Evolutionary conservation across 1,140 invertebrate genomes (phyloP).

Genomic region (Drosophila littoralis): DNA sequence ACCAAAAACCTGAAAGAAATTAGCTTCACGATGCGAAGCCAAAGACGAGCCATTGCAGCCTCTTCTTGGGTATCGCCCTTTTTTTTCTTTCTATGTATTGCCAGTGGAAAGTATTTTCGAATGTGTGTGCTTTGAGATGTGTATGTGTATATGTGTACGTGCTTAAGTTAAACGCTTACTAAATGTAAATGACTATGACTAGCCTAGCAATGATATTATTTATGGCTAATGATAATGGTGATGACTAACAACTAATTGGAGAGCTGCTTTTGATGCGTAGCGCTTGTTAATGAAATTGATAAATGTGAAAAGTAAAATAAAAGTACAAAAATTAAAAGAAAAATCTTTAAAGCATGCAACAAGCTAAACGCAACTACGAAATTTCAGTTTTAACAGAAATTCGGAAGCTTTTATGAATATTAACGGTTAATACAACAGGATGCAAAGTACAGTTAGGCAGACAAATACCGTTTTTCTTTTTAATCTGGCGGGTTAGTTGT

Average conservation of each 20-base stretch:
- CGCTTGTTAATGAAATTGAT: constrained; percentile 16
- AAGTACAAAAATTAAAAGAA: constrained; percentile 12
- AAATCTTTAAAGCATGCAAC: constrained; percentile 48
- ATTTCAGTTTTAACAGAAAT: constrained; percentile 20
- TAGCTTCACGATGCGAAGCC: too few relatives aligned
- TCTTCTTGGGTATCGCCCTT: not conserved
- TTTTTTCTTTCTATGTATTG: not conserved
- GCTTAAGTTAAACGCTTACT: constrained; percentile 49
- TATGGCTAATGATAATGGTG: constrained; percentile 26
- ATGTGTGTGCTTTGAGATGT: constrained; percentile 14
- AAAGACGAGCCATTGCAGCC: not conserved
- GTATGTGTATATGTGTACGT: constrained; percentile 37
- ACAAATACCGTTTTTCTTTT: constrained; percentile 61
- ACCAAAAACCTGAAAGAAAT: too few relatives aligned
- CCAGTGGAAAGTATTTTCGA: constrained; percentile 30
- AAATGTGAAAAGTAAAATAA: constrained; percentile 9
- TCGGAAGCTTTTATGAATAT: constrained; percentile 13
- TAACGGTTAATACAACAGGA: not conserved
- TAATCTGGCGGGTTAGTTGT: constrained; percentile 48
- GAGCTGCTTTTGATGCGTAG: not conserved
- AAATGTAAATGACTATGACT: constrained; percentile 30
- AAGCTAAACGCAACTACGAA: constrained; percentile 62
- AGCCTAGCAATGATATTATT: constrained; percentile 17
- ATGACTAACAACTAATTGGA: not conserved
- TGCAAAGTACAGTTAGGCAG: constrained; percentile 47